Percentiles rank a stretch among this genome's conserved stretches.
These are phyloP conservation scores for Triops cancriformis DNA, from an alignment of 1,140 invertebrate species.

Conservation along the genomic window DNA sequence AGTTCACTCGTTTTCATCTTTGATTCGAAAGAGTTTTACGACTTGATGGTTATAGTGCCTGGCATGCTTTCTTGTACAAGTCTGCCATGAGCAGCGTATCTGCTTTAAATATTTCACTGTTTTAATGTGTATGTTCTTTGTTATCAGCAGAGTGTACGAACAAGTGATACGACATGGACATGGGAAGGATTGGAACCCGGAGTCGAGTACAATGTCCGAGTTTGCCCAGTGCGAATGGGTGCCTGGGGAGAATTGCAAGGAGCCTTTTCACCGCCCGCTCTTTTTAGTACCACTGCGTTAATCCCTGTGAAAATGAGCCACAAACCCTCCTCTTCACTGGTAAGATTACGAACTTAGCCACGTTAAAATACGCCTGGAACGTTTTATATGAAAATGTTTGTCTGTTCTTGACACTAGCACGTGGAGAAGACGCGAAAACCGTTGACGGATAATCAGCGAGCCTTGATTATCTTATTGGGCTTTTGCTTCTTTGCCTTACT, in stretches of 20 bases:
- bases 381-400: not conserved
- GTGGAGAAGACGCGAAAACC: constrained; percentile 39
- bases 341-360: not conserved
- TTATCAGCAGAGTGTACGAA: not conserved
- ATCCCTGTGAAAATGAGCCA: constrained; percentile 27
- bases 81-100: too few species aligned
- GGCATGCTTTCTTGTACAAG: too few species aligned
- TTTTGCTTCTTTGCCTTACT: constrained; percentile 55
- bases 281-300: constrained; percentile 44
- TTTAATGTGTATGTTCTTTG: not conserved
- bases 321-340: not conserved
- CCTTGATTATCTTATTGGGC: constrained; percentile 50
- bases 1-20: too few species aligned
- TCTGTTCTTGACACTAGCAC: constrained; percentile 30
- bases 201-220: constrained; percentile 60
- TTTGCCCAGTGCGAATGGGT: constrained; percentile 56
- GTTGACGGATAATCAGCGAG: constrained; percentile 54
- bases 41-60: too few species aligned
- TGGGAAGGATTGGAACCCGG: constrained; percentile 58
- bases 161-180: constrained; percentile 30
- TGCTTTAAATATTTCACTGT: not conserved
- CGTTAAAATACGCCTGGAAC: not conserved
- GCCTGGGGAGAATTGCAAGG: constrained; percentile 50
- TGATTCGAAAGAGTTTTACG: too few species aligned
- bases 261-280: constrained; percentile 52